Conservation (phyloP, 2,888 invertebrate species). For the Aethes cnicana region DNA sequence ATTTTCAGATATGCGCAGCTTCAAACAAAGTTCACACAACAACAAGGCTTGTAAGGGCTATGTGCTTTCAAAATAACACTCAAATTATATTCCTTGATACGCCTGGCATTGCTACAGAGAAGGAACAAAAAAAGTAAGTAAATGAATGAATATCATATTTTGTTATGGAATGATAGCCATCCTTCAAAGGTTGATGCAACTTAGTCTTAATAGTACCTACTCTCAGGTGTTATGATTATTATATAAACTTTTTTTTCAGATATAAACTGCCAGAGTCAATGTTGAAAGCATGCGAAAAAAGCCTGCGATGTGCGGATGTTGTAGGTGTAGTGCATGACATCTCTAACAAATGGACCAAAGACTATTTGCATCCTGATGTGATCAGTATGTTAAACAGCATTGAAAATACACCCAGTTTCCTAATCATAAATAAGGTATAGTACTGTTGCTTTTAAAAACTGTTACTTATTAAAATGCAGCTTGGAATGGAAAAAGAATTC, state of each 20-base stretch:
- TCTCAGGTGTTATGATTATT: too few relatives aligned
- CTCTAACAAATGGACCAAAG: slow-evolving; percentile 86
- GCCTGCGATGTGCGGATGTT: slow-evolving; percentile 88
- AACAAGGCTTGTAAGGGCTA: slow-evolving; percentile 86
- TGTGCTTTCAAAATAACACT: slow-evolving; percentile 87
- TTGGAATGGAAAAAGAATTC: too few relatives aligned
- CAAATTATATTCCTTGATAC: slow-evolving; percentile 97
- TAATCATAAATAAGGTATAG: slow-evolving; percentile 92
- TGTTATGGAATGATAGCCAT: background rate
- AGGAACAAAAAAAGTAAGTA: slow-evolving; percentile 86
- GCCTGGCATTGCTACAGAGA: slow-evolving; percentile 91
- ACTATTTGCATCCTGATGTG: slow-evolving; percentile 86
- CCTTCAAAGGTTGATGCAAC: too few relatives aligned
- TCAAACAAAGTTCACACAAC: slow-evolving; percentile 97
- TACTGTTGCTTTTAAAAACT: background rate
- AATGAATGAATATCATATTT: background rate
- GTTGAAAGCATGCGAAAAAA: slow-evolving; percentile 78
- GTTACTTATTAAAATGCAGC: background rate
- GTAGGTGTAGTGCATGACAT: slow-evolving; percentile 94
- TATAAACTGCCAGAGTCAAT: slow-evolving; percentile 69
- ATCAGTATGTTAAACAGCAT: slow-evolving; percentile 85
- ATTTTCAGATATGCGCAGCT: slow-evolving; percentile 91
- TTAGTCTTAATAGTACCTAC: too few relatives aligned
- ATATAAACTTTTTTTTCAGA: too few relatives aligned
- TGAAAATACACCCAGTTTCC: slow-evolving; percentile 84